Evolutionary conservation across 2,888 invertebrate genomes (phyloP), one percentile per base, ranked within the genome.

Genomic region (Fragum sueziense): DNA sequence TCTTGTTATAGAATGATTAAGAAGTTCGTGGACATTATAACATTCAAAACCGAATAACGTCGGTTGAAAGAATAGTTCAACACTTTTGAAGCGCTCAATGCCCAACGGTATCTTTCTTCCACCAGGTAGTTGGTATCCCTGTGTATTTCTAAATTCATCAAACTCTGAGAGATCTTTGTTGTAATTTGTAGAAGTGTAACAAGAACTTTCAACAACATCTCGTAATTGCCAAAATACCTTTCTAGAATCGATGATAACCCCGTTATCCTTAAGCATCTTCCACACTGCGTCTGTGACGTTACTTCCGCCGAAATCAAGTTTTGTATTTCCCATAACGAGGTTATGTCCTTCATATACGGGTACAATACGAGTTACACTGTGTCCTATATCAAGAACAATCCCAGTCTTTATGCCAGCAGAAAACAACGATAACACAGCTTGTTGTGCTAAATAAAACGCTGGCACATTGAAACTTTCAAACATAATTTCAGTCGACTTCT

Each of bases 71-170:
- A 57, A 57, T 6, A 57, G 4, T 57, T 70, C 70, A 3, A 57
- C 57, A 70, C 70, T 31, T 2, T 51, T n/a, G 57, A 70, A 70
- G 22, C 70, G 70, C 25, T 70, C 70, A 14, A 25, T n/a, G 2
- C 57, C 37, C 1, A 70, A 17, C 14, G 22, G 3, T 20, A 70
- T 57, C 20, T 20, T 57, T 6, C 17, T 51, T 0, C 70, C 70
- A 20, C 57, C 70, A 14, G 70, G 70, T 25, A 70, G 70, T 20
- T 70, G 27, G 27, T 70, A 70, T 54, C 14, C n/a, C 20, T 54
- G 57, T 9, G 7, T 25, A 7, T 1, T 57, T n/a, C 14, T 9
- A 31, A 17, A 6, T 52, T 29, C 27, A 31, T 34, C 22, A 54
- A 6, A 34, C 1, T 34, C 52, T 34, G 11, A 7, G 11, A 25